Evolutionary conservation across 2,888 invertebrate species (phyloP).

Genomic region (Congeria kusceri): DNA sequence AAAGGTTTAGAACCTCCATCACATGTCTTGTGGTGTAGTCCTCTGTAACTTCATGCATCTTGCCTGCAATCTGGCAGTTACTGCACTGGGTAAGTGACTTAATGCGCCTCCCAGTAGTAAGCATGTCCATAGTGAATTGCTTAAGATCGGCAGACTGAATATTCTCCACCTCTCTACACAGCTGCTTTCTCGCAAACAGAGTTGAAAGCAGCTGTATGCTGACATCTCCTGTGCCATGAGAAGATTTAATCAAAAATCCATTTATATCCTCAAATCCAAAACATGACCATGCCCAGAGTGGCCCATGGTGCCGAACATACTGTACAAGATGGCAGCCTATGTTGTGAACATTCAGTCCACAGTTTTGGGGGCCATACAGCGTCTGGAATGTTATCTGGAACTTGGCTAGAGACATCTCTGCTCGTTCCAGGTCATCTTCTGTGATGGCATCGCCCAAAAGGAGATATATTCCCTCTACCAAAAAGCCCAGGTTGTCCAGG

Average conservation of each 20-base stretch:
- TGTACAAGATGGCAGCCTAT: conserved; percentile 26
- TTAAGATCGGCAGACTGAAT: no score
- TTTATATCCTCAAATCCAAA: conserved; percentile 41
- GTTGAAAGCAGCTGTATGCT: not conserved
- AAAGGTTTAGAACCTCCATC: no score
- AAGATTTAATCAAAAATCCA: conserved; percentile 8
- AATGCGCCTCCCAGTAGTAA: no score
- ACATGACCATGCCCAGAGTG: conserved; percentile 43
- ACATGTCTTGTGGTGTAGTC: no score
- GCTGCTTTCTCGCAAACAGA: not conserved
- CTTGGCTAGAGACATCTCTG: no score
- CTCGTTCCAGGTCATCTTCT: not conserved
- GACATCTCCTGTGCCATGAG: conserved; percentile 24
- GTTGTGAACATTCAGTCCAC: conserved; percentile 26
- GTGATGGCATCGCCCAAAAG: conserved; percentile 27
- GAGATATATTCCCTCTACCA: conserved; percentile 46
- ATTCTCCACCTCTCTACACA: conserved; percentile 1
- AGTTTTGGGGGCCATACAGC: conserved; percentile 22
- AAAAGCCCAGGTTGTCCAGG: conserved; percentile 30
- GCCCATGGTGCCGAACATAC: conserved; percentile 30
- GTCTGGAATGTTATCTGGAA: not conserved
- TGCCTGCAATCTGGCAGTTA: no score
- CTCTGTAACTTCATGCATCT: no score
- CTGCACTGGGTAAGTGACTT: no score
- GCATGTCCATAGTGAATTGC: no score